Conservation (phyloP, 2,888 invertebrate genomes). For the Pseudoips prasinana region DNA sequence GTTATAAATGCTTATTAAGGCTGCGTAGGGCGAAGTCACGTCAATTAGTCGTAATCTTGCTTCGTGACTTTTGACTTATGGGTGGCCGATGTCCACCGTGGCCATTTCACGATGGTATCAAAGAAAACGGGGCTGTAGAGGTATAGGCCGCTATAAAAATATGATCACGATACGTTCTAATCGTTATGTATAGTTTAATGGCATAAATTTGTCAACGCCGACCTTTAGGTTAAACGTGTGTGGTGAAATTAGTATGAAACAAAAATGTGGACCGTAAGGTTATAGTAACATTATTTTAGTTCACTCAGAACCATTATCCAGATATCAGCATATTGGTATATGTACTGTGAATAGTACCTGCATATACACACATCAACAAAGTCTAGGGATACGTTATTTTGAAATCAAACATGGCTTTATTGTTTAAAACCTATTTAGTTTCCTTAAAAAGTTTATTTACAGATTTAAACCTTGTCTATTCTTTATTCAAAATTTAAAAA, state of each 20-base stretch:
- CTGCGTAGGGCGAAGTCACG: conserved; percentile 64
- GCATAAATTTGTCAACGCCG: conserved; percentile 39
- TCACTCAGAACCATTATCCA: no score
- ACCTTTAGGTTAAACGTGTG: conserved; percentile 27
- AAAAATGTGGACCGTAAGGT: not conserved
- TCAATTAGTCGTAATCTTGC: conserved; percentile 70
- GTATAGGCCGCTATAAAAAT: conserved; percentile 53
- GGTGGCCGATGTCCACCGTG: conserved; percentile 62
- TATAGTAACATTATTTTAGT: no score
- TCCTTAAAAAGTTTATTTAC: no score
- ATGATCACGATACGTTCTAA: conserved; percentile 55
- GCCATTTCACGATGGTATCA: conserved; percentile 59
- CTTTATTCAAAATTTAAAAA: no score
- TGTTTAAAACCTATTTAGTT: no score
- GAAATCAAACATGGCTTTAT: no score
- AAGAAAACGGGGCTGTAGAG: conserved; percentile 39
- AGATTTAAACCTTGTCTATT: no score
- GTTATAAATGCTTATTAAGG: conserved; percentile 76
- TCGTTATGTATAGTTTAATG: conserved; percentile 34
- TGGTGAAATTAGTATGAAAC: conserved; percentile 6
- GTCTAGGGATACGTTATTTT: no score
- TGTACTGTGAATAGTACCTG: no score
- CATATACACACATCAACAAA: no score
- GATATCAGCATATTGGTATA: no score
- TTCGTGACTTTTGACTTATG: conserved; percentile 80